Evolutionary conservation across 1,140 invertebrate genomes (phyloP), one percentile per base, ranked within the genome.

Genomic region (Agrilus planipennis): DNA sequence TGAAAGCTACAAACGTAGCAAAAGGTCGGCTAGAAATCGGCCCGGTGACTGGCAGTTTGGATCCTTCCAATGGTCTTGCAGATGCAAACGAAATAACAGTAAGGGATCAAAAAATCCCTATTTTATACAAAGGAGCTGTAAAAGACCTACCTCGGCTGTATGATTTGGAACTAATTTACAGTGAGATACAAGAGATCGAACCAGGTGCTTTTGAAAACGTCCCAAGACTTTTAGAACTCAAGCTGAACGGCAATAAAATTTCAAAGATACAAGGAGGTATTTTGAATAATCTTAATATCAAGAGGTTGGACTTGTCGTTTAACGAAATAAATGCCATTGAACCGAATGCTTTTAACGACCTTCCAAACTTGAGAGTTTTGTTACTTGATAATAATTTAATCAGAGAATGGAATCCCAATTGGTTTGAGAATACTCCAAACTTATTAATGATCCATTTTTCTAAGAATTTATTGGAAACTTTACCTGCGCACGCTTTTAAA

Each of bases 311-410:
- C 40, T 39, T 60, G 12, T 42, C 35, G 11, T 53, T 55, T 27
- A 60, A 60, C 46, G 51, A 46, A 22, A 60, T 60, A 21, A 50
- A 51, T 39, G 42, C 41, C 4, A 52, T 60, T 27, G 51, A 60
- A 18, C 32, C 42, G 0, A 42, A 35, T 12, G 55, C 58, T 7
- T 55, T 60, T 22, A 50, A 58, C 31, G 32, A 57, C 41, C 47
- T 60, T 35, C 49, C 53, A 0, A 52, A 57, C 21, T 47, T 60
- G 20, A 48, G 16, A 12, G 37, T 54, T n/a, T 23, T 60, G n/a
- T 45, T 43, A n/a, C 41, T 60, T 11, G 50, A 58, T 34, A 44
- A 57, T 32, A 60, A 60, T 32, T 51, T 47, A 35, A 39, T 60
- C 10, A 38, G 36, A 9, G 30, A 39, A 18, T 57, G 55, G 50